Percentiles rank a stretch among this genome's conserved stretches.
These are phyloP conservation scores for Helobdella robusta DNA, from an alignment of 2,888 invertebrate genomes.

Conservation along the genomic window DNA sequence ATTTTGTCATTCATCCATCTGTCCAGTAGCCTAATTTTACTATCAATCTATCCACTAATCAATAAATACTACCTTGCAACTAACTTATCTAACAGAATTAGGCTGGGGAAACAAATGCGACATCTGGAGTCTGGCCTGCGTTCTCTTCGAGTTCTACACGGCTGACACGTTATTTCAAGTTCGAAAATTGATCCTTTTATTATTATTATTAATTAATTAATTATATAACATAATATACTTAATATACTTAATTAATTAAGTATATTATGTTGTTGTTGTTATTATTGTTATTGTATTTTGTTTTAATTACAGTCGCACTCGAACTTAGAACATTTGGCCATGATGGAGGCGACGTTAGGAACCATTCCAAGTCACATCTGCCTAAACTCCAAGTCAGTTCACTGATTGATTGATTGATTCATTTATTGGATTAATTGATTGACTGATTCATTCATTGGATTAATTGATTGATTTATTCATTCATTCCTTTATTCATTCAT, in stretches of 20 bases:
- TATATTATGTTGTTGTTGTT: not conserved
- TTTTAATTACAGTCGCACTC: conserved; percentile 72
- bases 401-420: not conserved
- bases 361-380: conserved; percentile 76
- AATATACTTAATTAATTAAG: not conserved
- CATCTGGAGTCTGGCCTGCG: conserved; percentile 8
- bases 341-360: conserved; percentile 98
- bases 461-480: no score
- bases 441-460: no score
- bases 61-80: not conserved
- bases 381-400: conserved; percentile 57
- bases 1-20: no score
- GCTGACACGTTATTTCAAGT: conserved; percentile 8
- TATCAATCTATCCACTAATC: not conserved
- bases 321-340: conserved; percentile 96
- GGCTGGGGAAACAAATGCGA: conserved; percentile 9
- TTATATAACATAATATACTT: no score
- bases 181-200: not conserved
- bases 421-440: no score
- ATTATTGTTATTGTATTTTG: not conserved
- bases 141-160: conserved; percentile 9
- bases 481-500: no score
- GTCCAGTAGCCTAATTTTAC: no score
- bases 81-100: not conserved
- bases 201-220: no score